Evolutionary conservation across 2,888 invertebrate genomes (phyloP).

Genomic region (Tridacna crocea): DNA sequence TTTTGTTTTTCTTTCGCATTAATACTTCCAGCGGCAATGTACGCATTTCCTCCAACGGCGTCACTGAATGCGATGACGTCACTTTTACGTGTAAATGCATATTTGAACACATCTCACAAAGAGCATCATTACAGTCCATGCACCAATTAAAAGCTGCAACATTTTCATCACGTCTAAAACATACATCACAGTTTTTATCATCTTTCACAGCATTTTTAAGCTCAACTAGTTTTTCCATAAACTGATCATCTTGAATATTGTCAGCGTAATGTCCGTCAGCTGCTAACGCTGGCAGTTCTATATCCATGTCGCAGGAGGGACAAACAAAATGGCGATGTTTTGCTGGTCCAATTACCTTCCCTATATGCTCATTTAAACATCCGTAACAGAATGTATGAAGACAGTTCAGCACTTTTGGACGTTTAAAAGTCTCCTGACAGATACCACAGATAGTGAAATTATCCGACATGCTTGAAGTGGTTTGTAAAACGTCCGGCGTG

Average conservation of each 20-base stretch:
- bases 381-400: constrained; percentile 69
- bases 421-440: constrained; percentile 63
- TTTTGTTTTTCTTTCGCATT: constrained; percentile 70
- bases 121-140: constrained; percentile 74
- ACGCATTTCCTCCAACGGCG: constrained; percentile 68
- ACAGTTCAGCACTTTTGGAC: constrained; percentile 65
- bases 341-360: constrained; percentile 38
- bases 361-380: constrained; percentile 67
- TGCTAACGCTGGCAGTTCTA: constrained; percentile 61
- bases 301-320: constrained; percentile 69
- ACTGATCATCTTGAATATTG: constrained; percentile 66
- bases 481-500: constrained; percentile 60
- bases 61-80: constrained; percentile 69
- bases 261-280: constrained; percentile 62
- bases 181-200: constrained; percentile 73
- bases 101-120: constrained; percentile 72
- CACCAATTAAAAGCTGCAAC: constrained; percentile 71
- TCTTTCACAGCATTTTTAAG: constrained; percentile 66
- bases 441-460: constrained; percentile 61
- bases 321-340: constrained; percentile 63
- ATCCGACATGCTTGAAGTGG: constrained; percentile 53
- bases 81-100: constrained; percentile 72
- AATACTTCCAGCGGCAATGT: constrained; percentile 68
- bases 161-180: constrained; percentile 63
- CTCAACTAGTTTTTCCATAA: constrained; percentile 69